Evolutionary conservation across 1,140 invertebrate genomes (phyloP).

Genomic region (Chlorops oryzae): DNA sequence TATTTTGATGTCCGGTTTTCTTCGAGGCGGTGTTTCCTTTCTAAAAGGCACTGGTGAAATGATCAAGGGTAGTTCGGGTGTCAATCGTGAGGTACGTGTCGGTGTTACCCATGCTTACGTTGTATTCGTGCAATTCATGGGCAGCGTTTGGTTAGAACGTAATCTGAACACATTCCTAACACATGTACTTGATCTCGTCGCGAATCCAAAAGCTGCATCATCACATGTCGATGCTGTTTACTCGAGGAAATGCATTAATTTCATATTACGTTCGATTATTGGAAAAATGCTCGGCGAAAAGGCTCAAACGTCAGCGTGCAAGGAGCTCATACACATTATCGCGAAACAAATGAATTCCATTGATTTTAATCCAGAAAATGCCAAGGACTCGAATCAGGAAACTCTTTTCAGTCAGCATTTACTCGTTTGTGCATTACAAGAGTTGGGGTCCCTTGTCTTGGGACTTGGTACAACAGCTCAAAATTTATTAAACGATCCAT

Average conservation of each 20-base stretch:
- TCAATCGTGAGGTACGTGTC: slow-evolving; percentile 91
- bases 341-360: slow-evolving; percentile 93
- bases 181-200: slow-evolving; percentile 88
- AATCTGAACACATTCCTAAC: slow-evolving; percentile 79
- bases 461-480: slow-evolving; percentile 88
- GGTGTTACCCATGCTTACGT: slow-evolving; percentile 94
- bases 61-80: slow-evolving; percentile 87
- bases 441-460: slow-evolving; percentile 77
- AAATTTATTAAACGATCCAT: slow-evolving; percentile 79
- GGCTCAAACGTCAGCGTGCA: slow-evolving; percentile 90
- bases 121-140: slow-evolving; percentile 86
- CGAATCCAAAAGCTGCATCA: slow-evolving; percentile 86
- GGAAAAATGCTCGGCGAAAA: slow-evolving; percentile 94
- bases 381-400: slow-evolving; percentile 81
- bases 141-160: slow-evolving; percentile 87
- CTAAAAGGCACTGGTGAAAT: slow-evolving; percentile 92
- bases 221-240: slow-evolving; percentile 97
- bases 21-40: slow-evolving; percentile 90
- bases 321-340: slow-evolving; percentile 88
- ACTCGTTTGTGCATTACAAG: slow-evolving; percentile 88
- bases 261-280: slow-evolving; percentile 84
- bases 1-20: slow-evolving; percentile 89
- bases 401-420: slow-evolving; percentile 91
- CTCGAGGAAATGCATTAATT: slow-evolving; percentile 94
- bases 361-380: slow-evolving; percentile 84